Evolutionary conservation across 2,113 vertebrate species (phyloP).

Genomic region (Sphaerodactylus townsendi): DNA sequence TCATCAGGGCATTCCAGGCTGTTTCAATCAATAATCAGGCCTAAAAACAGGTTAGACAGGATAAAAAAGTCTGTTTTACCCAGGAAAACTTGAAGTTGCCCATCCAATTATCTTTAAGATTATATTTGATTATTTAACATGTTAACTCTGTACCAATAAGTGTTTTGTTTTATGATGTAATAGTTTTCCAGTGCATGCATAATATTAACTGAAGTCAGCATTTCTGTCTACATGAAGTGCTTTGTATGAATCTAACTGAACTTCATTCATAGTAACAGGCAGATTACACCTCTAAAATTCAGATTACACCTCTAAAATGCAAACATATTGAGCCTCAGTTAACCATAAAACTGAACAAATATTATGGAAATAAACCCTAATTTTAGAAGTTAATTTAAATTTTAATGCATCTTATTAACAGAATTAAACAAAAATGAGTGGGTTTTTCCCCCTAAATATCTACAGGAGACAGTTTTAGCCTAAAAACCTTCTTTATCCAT

Average conservation of each 20-base stretch:
- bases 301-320: conserved; percentile 35
- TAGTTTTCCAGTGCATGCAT: conserved; percentile 4
- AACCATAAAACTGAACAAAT: conserved; percentile 64
- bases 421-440: conserved; percentile 66
- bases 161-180: neutral
- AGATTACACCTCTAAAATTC: conserved; percentile 51
- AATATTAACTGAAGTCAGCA: neutral
- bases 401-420: conserved; percentile 62
- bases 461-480: conserved; percentile 49
- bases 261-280: conserved; percentile 25
- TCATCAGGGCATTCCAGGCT: no score
- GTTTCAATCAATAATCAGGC: no score
- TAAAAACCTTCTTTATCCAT: conserved; percentile 40
- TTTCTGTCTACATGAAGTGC: neutral
- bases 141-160: no score
- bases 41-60: no score
- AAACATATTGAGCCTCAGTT: conserved; percentile 40
- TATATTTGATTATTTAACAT: no score
- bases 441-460: conserved; percentile 58
- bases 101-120: no score
- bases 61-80: no score
- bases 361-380: conserved; percentile 42
- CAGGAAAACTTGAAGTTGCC: no score
- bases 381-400: conserved; percentile 64
- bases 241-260: conserved; percentile 33